Percentiles rank a stretch among this genome's conserved stretches.
phyloP scores from a whole-genome alignment of 2,113 vertebrate species.

The Neolamprologus ventralis region DNA sequence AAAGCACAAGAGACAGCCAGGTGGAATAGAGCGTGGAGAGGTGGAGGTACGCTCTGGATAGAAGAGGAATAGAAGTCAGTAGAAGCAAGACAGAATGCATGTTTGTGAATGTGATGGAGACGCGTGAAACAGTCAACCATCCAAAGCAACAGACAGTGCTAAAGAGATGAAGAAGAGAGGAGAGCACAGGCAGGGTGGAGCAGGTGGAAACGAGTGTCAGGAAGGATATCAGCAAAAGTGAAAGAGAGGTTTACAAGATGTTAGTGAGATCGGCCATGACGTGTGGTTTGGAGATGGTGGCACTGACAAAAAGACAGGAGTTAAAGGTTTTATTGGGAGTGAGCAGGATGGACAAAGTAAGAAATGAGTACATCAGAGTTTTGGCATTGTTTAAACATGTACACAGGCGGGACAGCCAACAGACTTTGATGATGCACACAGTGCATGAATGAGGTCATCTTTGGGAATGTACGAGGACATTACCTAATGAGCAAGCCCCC shows the following conservation, averaged over 20 bases:
- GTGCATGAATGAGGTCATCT: not conserved
- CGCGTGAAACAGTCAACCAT: not conserved
- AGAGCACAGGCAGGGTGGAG: not conserved
- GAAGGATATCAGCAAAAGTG: not conserved
- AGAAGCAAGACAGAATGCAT: not conserved
- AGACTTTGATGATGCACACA: not conserved
- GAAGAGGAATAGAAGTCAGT: not conserved
- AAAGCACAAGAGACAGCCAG: not conserved
- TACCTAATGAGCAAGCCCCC: not conserved
- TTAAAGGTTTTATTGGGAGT: not conserved
- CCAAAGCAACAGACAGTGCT: not conserved
- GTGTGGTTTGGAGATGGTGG: not conserved
- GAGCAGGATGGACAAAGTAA: not conserved
- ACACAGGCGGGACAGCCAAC: not conserved
- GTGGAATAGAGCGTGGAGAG: not conserved
- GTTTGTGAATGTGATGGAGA: not conserved
- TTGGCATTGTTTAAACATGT: not conserved
- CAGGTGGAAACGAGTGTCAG: not conserved
- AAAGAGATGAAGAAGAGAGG: not conserved
- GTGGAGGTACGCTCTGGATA: not conserved
- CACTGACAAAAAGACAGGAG: not conserved
- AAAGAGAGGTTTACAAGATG: not conserved
- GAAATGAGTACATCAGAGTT: not conserved
- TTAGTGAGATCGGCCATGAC: not conserved
- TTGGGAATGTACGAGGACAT: not conserved